Evolutionary conservation across 2,797 vertebrate genomes (phyloP).

Genomic region (Sylvia borin): DNA sequence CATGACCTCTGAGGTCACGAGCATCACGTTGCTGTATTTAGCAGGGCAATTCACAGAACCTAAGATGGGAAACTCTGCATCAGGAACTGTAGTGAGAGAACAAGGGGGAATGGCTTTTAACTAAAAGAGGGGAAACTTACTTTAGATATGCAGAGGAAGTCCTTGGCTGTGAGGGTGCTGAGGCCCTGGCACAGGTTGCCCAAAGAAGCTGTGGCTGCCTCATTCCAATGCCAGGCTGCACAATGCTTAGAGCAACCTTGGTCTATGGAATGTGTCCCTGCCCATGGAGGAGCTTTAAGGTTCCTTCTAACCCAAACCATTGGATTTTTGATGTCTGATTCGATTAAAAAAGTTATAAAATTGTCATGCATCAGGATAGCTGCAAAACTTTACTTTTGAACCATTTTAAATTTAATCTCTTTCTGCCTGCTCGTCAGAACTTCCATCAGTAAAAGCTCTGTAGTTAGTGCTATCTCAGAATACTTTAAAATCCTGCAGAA

Average conservation of each 20-base stretch:
- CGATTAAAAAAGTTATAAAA: background rate
- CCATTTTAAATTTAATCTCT: background rate
- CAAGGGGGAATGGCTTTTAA: background rate
- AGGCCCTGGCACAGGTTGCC: background rate
- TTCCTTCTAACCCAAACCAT: background rate
- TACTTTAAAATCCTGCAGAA: background rate
- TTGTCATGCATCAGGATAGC: background rate
- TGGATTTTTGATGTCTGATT: background rate
- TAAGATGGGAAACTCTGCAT: background rate
- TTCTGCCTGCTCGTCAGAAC: background rate
- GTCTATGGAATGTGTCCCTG: background rate
- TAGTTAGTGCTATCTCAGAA: background rate
- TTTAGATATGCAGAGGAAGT: background rate
- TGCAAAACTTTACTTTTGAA: background rate
- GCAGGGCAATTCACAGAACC: background rate
- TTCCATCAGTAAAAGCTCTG: background rate
- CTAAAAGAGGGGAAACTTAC: background rate
- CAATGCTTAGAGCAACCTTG: rapidly evolving
- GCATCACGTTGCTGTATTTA: rapidly evolving
- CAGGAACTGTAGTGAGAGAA: background rate
- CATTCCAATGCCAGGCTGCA: background rate
- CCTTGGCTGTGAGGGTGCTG: background rate
- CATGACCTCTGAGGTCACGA: background rate
- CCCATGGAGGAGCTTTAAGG: background rate
- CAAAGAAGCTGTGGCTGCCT: background rate